These are phyloP conservation scores for Gobiocypris rarus DNA, from an alignment of 2,113 vertebrate species.

Conservation along the genomic window DNA sequence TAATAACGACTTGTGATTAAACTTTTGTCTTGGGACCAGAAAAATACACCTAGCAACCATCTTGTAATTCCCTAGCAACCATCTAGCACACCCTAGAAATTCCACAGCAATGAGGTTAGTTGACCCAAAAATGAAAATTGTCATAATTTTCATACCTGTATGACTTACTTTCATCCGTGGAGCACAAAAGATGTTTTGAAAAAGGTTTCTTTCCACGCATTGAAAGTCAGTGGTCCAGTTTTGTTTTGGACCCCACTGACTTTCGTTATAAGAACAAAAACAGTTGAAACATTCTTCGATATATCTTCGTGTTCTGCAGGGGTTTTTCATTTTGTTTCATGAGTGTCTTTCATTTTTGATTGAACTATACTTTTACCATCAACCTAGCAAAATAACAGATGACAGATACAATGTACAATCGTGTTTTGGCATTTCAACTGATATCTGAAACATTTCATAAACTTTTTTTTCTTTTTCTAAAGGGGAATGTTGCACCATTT, in stretches of 20 bases:
- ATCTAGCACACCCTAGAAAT: neutral
- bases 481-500: neutral
- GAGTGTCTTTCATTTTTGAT: neutral
- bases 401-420: slow-evolving; percentile 2
- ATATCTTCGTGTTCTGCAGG: neutral
- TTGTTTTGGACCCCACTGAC: neutral
- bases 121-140: neutral
- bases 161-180: neutral
- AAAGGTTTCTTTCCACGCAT: neutral
- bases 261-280: neutral
- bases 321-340: neutral
- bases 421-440: neutral
- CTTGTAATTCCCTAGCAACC: neutral
- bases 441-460: slow-evolving; percentile 23
- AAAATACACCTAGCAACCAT: neutral
- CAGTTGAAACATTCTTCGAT: neutral
- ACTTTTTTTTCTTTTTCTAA: neutral
- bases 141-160: neutral
- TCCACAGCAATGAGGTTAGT: neutral
- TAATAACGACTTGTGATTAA: neutral
- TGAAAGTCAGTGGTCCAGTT: neutral
- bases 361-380: neutral
- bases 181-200: neutral
- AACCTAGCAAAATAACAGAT: neutral
- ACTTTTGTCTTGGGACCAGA: neutral